Percentiles rank a stretch among this genome's conserved stretches.
Conservation (phyloP, 2,888 invertebrate genomes). For the Eretmocerus hayati region DNA sequence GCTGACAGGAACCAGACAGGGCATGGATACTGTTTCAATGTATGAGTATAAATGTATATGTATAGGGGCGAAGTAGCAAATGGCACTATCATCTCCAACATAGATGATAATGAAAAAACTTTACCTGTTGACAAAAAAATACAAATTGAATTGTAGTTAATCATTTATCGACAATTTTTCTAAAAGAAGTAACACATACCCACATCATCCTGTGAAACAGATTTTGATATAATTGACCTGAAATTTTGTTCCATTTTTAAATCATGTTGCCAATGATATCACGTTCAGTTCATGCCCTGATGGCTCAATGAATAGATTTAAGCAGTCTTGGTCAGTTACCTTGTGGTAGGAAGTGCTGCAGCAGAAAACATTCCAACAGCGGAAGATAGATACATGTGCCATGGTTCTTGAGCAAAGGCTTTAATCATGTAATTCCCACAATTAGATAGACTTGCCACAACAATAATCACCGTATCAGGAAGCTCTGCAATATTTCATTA, state of each 20-base stretch:
- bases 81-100: constrained; percentile 59
- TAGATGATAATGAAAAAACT: constrained; percentile 62
- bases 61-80: constrained; percentile 58
- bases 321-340: no score
- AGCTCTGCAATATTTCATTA: neutral
- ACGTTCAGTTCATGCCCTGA: no score
- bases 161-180: neutral
- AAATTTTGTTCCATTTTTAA: no score
- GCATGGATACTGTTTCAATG: constrained; percentile 36
- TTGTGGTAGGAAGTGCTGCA: constrained; percentile 52
- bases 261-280: no score
- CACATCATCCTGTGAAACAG: constrained; percentile 52
- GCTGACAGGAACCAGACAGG: constrained; percentile 37
- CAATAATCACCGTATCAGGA: constrained; percentile 6
- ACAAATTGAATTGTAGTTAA: no score
- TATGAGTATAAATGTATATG: constrained; percentile 53
- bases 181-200: no score
- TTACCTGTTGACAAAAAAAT: constrained; percentile 47
- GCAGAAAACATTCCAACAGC: constrained; percentile 50
- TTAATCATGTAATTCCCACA: constrained; percentile 23
- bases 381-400: constrained; percentile 44
- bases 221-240: constrained; percentile 55
- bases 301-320: no score
- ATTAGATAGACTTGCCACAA: constrained; percentile 26
- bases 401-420: constrained; percentile 24